phyloP scores from a whole-genome alignment of 2,888 invertebrate genomes.

The Cryptocheilus praepositus region DNA sequence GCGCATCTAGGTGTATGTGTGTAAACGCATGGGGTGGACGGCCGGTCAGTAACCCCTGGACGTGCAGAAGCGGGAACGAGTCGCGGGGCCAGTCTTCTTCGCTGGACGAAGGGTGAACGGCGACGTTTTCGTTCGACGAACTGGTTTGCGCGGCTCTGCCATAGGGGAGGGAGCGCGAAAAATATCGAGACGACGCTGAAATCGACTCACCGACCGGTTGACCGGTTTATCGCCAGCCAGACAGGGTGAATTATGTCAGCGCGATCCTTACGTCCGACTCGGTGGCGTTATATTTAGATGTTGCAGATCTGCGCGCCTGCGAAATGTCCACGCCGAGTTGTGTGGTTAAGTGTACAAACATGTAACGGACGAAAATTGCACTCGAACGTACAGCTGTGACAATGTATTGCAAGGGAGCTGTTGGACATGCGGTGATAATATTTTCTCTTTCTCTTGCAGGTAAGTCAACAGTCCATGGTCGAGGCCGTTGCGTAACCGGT shows the following conservation, averaged over 20 bases:
- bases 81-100: not conserved
- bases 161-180: too few species aligned
- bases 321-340: not conserved
- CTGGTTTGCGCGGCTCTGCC: not conserved
- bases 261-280: too few species aligned
- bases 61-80: constrained; percentile 7
- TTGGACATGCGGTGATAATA: not conserved
- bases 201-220: too few species aligned
- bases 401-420: not conserved
- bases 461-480: constrained; percentile 26
- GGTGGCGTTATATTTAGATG: too few species aligned
- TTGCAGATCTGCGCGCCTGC: too few species aligned
- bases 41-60: constrained; percentile 68
- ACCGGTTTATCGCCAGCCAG: too few species aligned
- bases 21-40: constrained; percentile 69
- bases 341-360: not conserved
- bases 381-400: too few species aligned
- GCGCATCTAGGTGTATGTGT: constrained; percentile 37
- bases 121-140: constrained; percentile 13
- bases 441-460: constrained; percentile 38
- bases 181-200: too few species aligned
- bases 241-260: too few species aligned
- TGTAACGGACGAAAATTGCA: too few species aligned
- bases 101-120: constrained; percentile 11
- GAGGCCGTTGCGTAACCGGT: not conserved